Conservation (phyloP, 2,113 vertebrate species). For the Excalfactoria chinensis region DNA sequence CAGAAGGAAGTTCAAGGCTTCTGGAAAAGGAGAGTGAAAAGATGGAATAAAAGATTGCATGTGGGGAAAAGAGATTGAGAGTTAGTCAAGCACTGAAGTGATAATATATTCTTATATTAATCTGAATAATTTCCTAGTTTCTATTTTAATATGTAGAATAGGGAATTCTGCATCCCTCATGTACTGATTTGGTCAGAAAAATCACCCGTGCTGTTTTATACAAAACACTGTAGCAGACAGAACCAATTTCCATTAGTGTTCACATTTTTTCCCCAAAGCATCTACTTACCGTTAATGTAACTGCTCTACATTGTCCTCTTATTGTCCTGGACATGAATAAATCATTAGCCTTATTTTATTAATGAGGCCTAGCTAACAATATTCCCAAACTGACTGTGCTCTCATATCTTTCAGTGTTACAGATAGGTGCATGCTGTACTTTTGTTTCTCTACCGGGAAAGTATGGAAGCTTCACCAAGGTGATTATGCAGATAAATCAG, state of each 20-base stretch:
- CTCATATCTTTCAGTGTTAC: conserved; percentile 49
- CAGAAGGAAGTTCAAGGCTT: conserved; percentile 56
- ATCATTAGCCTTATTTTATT: conserved; percentile 82
- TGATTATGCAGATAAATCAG: neutral
- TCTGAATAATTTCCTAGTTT: conserved; percentile 52
- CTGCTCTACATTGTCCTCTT: conserved; percentile 68
- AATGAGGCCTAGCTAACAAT: conserved; percentile 77
- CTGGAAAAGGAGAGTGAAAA: conserved; percentile 53
- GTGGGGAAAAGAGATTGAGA: conserved; percentile 50
- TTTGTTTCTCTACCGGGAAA: neutral
- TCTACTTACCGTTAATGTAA: conserved; percentile 72
- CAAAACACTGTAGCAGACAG: conserved; percentile 61
- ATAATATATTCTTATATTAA: conserved; percentile 54
- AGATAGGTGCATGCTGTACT: neutral
- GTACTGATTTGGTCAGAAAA: conserved; percentile 67
- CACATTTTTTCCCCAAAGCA: conserved; percentile 56
- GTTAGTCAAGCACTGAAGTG: conserved; percentile 11
- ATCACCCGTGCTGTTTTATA: conserved; percentile 27
- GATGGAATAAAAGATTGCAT: conserved; percentile 66
- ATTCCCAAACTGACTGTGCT: conserved; percentile 63
- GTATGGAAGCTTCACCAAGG: neutral
- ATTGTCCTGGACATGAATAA: conserved; percentile 83
- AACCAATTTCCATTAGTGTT: conserved; percentile 54
- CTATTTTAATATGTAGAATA: conserved; percentile 49
- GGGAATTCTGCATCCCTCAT: conserved; percentile 57